Conservation (phyloP, 92 coral and sea anemone genomes). For the Micromussa lordhowensis region DNA sequence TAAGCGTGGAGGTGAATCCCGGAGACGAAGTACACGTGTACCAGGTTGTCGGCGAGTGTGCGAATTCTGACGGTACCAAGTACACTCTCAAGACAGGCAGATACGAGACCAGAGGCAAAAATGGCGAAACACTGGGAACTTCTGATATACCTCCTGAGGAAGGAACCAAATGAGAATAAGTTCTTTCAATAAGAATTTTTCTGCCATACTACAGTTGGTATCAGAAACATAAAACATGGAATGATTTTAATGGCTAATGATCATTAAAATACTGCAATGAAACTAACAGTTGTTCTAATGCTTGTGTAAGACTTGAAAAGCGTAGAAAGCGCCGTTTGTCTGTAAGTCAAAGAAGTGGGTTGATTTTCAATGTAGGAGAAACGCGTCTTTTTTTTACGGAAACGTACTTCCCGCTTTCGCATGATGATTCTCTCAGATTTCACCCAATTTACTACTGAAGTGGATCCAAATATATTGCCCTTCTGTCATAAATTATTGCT, state of each 20-base stretch:
- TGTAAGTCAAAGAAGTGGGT: too few relatives aligned
- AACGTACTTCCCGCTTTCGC: too few relatives aligned
- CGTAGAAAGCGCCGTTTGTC: too few relatives aligned
- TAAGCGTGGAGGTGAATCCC: constrained; percentile 11
- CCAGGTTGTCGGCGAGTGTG: constrained; percentile 26
- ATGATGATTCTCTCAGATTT: too few relatives aligned
- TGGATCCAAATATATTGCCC: too few relatives aligned
- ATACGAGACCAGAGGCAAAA: constrained; percentile 8
- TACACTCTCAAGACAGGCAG: constrained; percentile 18
- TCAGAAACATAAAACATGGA: neutral
- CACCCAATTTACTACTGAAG: too few relatives aligned
- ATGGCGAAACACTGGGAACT: neutral
- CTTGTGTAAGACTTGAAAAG: too few relatives aligned
- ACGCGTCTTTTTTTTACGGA: too few relatives aligned
- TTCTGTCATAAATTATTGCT: too few relatives aligned
- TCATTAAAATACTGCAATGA: constrained; percentile 12
- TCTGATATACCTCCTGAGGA: constrained; percentile 9
- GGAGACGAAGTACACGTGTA: constrained; percentile 17
- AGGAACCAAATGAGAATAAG: neutral
- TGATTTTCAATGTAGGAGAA: too few relatives aligned
- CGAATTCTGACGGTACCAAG: constrained; percentile 4
- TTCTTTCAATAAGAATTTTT: neutral
- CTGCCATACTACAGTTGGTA: neutral
- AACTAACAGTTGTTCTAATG: neutral
- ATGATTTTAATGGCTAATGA: neutral